Conservation (phyloP, 2,113 vertebrate genomes). For the Pseudonaja textilis region DNA sequence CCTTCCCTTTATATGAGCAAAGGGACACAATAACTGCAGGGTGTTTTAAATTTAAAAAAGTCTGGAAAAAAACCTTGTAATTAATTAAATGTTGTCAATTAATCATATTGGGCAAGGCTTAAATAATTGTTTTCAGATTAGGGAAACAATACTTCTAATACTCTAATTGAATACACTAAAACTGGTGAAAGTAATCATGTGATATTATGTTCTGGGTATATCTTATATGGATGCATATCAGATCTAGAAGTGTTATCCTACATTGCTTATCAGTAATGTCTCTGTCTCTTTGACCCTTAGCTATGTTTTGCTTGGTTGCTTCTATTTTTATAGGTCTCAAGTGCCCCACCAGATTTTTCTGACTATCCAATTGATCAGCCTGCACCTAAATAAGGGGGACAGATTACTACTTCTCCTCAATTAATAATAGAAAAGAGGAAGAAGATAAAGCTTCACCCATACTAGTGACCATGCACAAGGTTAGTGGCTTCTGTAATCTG, state of each 20-base stretch:
- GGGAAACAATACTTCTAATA: background rate
- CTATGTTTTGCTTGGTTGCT: background rate
- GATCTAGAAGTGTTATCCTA: background rate
- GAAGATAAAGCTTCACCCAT: background rate
- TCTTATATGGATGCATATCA: background rate
- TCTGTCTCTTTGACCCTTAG: background rate
- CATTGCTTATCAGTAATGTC: background rate
- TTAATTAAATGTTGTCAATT: background rate
- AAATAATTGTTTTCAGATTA: background rate
- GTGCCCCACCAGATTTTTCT: background rate
- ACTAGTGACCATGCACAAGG: background rate
- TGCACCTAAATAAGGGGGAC: background rate
- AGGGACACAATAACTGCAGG: background rate
- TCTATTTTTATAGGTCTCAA: background rate
- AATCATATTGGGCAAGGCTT: background rate
- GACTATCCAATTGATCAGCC: background rate
- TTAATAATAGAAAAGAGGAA: background rate
- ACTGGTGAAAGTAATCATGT: background rate
- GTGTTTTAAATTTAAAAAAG: background rate
- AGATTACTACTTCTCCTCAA: background rate
- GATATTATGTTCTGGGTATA: background rate
- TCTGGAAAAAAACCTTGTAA: background rate
- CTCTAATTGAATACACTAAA: background rate
- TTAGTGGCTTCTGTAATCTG: background rate
- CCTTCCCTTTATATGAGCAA: background rate